Conservation (phyloP, 2,113 vertebrate genomes). For the Coptodon bakossiorum region DNA sequence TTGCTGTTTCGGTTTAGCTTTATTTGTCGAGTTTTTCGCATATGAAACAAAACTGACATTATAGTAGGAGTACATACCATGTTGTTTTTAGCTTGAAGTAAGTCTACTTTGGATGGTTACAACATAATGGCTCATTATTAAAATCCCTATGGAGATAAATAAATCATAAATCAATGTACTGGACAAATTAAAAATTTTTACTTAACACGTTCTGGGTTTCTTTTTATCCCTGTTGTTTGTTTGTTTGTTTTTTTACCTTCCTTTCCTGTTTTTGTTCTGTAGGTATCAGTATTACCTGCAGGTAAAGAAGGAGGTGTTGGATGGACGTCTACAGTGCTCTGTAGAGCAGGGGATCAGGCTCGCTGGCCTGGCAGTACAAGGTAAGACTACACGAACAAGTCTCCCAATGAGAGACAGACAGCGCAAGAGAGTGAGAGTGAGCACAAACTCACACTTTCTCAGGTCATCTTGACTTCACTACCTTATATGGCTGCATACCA, state of each 20-base stretch:
- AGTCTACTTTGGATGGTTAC: not conserved
- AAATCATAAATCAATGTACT: not conserved
- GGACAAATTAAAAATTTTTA: not conserved
- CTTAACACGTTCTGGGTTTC: not conserved
- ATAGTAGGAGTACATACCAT: not conserved
- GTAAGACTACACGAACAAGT: constrained; percentile 60
- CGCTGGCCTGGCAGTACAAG: constrained; percentile 92
- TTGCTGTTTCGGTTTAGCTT: not conserved
- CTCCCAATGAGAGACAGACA: constrained; percentile 8
- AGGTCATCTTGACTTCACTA: constrained; percentile 61
- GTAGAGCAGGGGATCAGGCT: constrained; percentile 88
- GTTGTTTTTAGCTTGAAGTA: not conserved
- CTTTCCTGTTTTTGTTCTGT: not conserved
- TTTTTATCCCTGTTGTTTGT: not conserved
- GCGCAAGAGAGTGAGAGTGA: constrained; percentile 28
- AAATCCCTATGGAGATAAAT: not conserved
- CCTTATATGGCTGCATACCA: constrained; percentile 72
- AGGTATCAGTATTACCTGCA: constrained; percentile 99
- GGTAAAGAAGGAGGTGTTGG: constrained; percentile 93
- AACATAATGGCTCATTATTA: not conserved
- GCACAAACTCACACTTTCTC: constrained; percentile 53
- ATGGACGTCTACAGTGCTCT: constrained; percentile 81
- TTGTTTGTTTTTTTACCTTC: not conserved
- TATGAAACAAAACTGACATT: not conserved
- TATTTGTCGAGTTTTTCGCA: not conserved